These are phyloP conservation scores for Loripinus fragilis DNA, from an alignment of 2,888 invertebrate genomes.

Conservation along the genomic window DNA sequence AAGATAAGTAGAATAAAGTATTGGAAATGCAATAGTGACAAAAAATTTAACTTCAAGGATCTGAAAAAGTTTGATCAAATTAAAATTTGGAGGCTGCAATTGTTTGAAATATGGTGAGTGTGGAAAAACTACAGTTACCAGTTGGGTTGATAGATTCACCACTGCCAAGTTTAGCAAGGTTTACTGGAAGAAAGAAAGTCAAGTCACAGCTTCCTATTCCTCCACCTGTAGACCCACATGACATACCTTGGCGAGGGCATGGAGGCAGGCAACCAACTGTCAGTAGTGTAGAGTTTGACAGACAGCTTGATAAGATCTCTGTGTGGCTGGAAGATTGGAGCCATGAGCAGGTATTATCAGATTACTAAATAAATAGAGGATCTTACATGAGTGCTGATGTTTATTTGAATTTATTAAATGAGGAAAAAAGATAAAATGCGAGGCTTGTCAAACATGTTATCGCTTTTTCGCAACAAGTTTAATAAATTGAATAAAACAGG, in stretches of 20 bases:
- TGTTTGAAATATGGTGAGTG: conserved; percentile 19
- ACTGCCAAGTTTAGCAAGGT: conserved; percentile 47
- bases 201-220: conserved; percentile 34
- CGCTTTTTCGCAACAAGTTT: too few species aligned
- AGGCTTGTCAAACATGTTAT: too few species aligned
- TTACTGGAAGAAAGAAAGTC: conserved; percentile 29
- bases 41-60: too few species aligned
- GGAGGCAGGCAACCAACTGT: conserved; percentile 72
- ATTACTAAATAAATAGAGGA: too few species aligned
- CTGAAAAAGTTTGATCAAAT: too few species aligned
- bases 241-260: conserved; percentile 73
- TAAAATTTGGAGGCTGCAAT: too few species aligned
- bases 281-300: conserved; percentile 76
- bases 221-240: conserved; percentile 43
- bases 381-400: too few species aligned
- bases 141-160: background rate
- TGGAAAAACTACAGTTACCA: background rate
- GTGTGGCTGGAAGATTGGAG: conserved; percentile 78
- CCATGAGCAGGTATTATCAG: conserved; percentile 72
- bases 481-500: too few species aligned
- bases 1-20: too few species aligned
- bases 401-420: too few species aligned
- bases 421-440: too few species aligned
- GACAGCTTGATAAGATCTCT: conserved; percentile 77
- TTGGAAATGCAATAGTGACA: too few species aligned